Evolutionary conservation across 2,113 vertebrate genomes (phyloP).

Genomic region (Oncorhynchus nerka): DNA sequence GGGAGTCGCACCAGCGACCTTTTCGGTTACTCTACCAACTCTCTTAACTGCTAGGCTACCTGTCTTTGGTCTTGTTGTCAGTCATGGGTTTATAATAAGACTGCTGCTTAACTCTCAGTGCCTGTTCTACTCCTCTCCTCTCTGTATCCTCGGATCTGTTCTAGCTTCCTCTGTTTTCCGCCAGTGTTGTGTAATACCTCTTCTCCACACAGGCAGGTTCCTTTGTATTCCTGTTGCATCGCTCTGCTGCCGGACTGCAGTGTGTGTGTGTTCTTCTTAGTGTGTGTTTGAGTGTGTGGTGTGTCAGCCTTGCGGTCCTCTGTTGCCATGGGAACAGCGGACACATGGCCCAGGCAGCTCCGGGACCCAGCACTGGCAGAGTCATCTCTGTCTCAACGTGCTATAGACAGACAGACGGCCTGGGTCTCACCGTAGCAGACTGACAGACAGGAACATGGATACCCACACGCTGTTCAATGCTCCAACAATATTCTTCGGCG

Average conservation of each 20-base stretch:
- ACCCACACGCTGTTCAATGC: neutral
- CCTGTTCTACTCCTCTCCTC: constrained; percentile 14
- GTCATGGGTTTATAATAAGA: neutral
- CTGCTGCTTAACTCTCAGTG: neutral
- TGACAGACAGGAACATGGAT: neutral
- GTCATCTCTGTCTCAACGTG: constrained; percentile 58
- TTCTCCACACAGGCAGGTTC: constrained; percentile 58
- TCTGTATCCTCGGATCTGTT: constrained; percentile 34
- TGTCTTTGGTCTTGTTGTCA: neutral
- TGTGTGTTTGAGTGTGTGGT: constrained; percentile 29
- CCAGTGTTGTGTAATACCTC: constrained; percentile 73
- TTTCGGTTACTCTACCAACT: no score
- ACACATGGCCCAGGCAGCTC: constrained; percentile 76
- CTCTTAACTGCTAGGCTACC: no score
- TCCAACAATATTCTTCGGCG: neutral
- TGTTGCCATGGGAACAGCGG: constrained; percentile 76
- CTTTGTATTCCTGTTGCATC: constrained; percentile 77
- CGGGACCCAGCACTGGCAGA: constrained; percentile 65
- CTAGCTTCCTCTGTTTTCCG: constrained; percentile 57
- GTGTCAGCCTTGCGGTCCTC: constrained; percentile 71
- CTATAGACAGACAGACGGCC: constrained; percentile 43
- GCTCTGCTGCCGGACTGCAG: constrained; percentile 68
- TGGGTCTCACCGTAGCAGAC: constrained; percentile 43
- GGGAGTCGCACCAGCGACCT: no score
- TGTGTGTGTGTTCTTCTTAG: constrained; percentile 4